These are phyloP conservation scores for Castor canadensis DNA, from an alignment of 2,113 vertebrate genomes.

Conservation along the genomic window DNA sequence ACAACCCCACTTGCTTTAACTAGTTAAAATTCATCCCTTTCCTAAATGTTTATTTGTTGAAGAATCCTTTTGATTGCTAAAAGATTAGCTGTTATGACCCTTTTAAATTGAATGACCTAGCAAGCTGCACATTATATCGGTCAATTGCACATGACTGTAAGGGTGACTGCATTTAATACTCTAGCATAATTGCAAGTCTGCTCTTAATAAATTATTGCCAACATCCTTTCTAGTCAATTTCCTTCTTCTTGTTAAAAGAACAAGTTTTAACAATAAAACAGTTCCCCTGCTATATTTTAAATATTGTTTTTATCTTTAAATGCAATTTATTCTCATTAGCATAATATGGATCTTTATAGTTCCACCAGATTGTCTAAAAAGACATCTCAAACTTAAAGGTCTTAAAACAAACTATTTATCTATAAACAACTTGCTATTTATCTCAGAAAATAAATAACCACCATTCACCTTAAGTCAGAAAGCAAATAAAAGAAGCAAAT, in stretches of 20 bases:
- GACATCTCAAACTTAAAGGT: not conserved
- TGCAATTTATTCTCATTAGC: not conserved
- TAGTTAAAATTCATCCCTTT: constrained; percentile 2
- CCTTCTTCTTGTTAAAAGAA: not conserved
- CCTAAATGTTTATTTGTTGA: constrained; percentile 23
- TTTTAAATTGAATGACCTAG: constrained; percentile 60
- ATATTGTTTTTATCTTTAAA: not conserved
- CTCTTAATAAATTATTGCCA: constrained; percentile 55
- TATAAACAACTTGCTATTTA: not conserved
- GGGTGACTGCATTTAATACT: constrained; percentile 65
- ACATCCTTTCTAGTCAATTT: constrained; percentile 32
- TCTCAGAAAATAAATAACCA: not conserved
- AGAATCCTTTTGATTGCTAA: constrained; percentile 27
- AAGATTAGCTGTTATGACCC: constrained; percentile 43
- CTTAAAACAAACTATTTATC: not conserved
- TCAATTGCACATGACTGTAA: constrained; percentile 42
- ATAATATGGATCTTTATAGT: not conserved
- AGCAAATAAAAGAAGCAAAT: not conserved
- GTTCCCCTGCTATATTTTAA: not conserved
- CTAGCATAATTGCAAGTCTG: constrained; percentile 59
- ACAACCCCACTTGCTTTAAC: not conserved
- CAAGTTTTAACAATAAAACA: not conserved
- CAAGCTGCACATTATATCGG: constrained; percentile 27
- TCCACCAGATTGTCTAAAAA: constrained; percentile 15
- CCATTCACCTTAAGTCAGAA: not conserved